Evolutionary conservation across 2,797 vertebrate genomes (phyloP).

Genomic region (Thunnus albacares): DNA sequence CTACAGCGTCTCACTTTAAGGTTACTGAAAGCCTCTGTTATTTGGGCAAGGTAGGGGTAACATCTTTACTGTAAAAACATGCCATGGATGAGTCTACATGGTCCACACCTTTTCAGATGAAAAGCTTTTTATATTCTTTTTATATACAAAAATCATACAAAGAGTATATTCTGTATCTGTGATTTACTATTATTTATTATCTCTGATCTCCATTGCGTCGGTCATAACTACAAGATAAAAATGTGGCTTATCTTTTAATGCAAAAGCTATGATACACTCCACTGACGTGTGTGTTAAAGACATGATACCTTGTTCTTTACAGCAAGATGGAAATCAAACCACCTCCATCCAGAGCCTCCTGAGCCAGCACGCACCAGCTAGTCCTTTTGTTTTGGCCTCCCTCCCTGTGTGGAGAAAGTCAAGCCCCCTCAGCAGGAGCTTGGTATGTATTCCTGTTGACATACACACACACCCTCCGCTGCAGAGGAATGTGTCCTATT

Average conservation of each 20-base stretch:
- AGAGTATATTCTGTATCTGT: too few species aligned
- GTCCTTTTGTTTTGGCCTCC: conserved; percentile 67
- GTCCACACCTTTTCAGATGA: too few species aligned
- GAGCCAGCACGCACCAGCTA: conserved; percentile 39
- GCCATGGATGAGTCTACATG: too few species aligned
- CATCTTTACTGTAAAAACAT: too few species aligned
- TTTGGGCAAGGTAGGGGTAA: too few species aligned
- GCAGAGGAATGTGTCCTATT: conserved; percentile 80
- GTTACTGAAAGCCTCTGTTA: too few species aligned
- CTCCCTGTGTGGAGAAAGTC: conserved; percentile 65
- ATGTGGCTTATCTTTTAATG: too few species aligned
- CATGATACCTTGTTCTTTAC: conserved; percentile 24
- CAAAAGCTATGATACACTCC: not conserved
- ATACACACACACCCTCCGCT: conserved; percentile 62
- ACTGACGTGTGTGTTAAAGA: conserved; percentile 44
- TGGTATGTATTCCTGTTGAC: conserved; percentile 77
- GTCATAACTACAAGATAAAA: not conserved
- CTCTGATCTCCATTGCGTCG: not conserved
- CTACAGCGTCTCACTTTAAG: too few species aligned
- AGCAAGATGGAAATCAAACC: conserved; percentile 38
- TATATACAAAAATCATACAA: too few species aligned
- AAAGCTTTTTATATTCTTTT: too few species aligned
- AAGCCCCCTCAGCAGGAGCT: conserved; percentile 71
- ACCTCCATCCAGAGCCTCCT: conserved; percentile 35
- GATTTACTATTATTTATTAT: too few species aligned